Evolutionary conservation across 1,140 invertebrate genomes (phyloP), one percentile per base, ranked within the genome.

Genomic region (Triops longicaudatus): DNA sequence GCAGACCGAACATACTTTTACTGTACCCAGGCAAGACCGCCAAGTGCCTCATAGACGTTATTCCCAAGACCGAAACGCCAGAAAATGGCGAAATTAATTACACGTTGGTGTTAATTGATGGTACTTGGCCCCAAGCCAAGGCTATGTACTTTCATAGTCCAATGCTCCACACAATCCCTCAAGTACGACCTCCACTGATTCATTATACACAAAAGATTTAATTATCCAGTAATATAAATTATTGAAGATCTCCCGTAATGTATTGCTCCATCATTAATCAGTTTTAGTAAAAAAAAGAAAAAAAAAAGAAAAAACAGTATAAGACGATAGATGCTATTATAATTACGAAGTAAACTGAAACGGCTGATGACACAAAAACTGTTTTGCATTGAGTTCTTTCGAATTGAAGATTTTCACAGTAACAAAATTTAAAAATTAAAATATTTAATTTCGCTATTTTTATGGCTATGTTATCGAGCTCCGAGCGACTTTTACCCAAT

Each of bases 121-220:
- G 95, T 37, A 98, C 95, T 42, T 98, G 95, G 95, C 90, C 92
- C 22, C 95, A 98, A 86, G 94, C 95, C 12, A 95, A 94, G 73
- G 83, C 84, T 5, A 84, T 88, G 42, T 87, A 85, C 80, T 81
- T 83, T 74, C 84, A 82, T 42, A 87, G 84, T 77, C 75, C 81
- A 9, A 78, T 82, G 63, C 78, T 87, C n/a, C 81, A 83, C n/a
- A 77, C 80, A 41, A 79, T 84, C 11, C 83, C 80, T 79, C 84
- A 85, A 80, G 85, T 86, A 81, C 73, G 63, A 78, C 7, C 27
- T 31, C 42, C 50, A 17, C 78, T 26, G n/a, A n/a, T 77, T 73
- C 27, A 71, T 74, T 26, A 26, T 75, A 11, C 73, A 77, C 12
- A 44, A 77, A 41, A 75, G 63, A 4, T 37, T 78, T 22, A 27